phyloP scores from a whole-genome alignment of 2,888 invertebrate genomes.

The Stenodera caucasica region DNA sequence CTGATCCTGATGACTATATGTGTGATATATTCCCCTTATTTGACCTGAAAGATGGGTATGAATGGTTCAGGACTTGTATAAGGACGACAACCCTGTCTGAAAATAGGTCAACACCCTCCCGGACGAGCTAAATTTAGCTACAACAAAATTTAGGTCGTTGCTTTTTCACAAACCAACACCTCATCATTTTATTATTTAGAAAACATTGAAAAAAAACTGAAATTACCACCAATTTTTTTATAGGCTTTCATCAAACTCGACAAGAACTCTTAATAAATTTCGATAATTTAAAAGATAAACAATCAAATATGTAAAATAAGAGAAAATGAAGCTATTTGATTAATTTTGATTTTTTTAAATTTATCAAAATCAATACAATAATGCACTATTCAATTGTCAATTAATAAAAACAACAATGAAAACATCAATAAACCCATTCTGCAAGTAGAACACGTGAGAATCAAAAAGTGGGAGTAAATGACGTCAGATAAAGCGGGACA shows the following conservation, averaged over 20 bases:
- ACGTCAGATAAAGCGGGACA: constrained; percentile 47
- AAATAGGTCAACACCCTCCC: constrained; percentile 42
- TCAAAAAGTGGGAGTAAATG: constrained; percentile 42
- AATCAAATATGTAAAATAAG: too few species aligned
- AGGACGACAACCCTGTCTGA: constrained; percentile 47
- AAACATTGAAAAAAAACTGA: too few species aligned
- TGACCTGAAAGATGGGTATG: constrained; percentile 37
- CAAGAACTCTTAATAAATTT: background rate
- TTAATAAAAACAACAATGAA: constrained; percentile 29
- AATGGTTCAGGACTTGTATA: constrained; percentile 38
- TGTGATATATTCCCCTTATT: constrained; percentile 15
- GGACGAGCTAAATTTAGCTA: constrained; percentile 41
- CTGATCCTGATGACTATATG: too few species aligned
- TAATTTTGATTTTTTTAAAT: too few species aligned
- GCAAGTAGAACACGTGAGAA: constrained; percentile 49
- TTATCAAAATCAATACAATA: background rate
- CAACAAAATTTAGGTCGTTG: constrained; percentile 16
- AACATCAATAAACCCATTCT: constrained; percentile 44
- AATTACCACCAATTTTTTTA: too few species aligned
- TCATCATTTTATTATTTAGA: too few species aligned
- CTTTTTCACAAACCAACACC: background rate
- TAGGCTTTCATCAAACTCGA: too few species aligned
- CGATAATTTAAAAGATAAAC: too few species aligned
- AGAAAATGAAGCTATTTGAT: too few species aligned
- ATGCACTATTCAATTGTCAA: background rate